Percentiles rank a stretch among this genome's conserved stretches.
These are phyloP conservation scores for Proctacanthus coquilletti DNA, from an alignment of 1,140 invertebrate species.

Conservation along the genomic window DNA sequence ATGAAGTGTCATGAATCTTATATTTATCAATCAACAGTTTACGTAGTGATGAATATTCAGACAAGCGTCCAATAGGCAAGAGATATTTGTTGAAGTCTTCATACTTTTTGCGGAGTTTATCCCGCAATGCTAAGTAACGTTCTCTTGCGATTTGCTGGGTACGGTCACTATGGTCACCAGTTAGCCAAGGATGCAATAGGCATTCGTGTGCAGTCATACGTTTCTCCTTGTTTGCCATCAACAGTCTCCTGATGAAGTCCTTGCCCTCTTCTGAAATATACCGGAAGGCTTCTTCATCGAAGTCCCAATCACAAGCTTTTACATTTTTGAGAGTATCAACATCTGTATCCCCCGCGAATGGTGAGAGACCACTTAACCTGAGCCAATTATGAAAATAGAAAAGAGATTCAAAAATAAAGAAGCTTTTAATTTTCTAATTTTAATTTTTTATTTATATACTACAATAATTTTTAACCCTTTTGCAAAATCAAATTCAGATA, in stretches of 20 bases:
- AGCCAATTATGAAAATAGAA: slow-evolving; percentile 9
- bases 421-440: not conserved
- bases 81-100: slow-evolving; percentile 84
- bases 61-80: slow-evolving; percentile 86
- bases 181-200: slow-evolving; percentile 87
- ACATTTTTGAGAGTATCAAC: slow-evolving; percentile 97
- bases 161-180: slow-evolving; percentile 59
- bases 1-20: slow-evolving; percentile 87
- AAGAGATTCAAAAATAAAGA: slow-evolving; percentile 2
- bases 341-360: slow-evolving; percentile 97
- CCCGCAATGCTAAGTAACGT: slow-evolving; percentile 72
- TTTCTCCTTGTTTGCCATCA: slow-evolving; percentile 91
- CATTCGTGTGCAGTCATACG: slow-evolving; percentile 97
- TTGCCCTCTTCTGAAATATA: slow-evolving; percentile 92
- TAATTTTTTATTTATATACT: too few relatives aligned
- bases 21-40: slow-evolving; percentile 94
- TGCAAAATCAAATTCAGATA: too few relatives aligned
- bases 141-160: slow-evolving; percentile 64
- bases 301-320: slow-evolving; percentile 96
- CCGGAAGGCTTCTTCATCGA: slow-evolving; percentile 86
- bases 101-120: slow-evolving; percentile 72
- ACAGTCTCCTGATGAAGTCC: slow-evolving; percentile 89
- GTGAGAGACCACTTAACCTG: slow-evolving; percentile 89
- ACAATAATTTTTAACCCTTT: too few relatives aligned
- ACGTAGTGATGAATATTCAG: slow-evolving; percentile 93